Evolutionary conservation across 2,797 vertebrate species (phyloP).

Genomic region (Rousettus madagascariensis): DNA sequence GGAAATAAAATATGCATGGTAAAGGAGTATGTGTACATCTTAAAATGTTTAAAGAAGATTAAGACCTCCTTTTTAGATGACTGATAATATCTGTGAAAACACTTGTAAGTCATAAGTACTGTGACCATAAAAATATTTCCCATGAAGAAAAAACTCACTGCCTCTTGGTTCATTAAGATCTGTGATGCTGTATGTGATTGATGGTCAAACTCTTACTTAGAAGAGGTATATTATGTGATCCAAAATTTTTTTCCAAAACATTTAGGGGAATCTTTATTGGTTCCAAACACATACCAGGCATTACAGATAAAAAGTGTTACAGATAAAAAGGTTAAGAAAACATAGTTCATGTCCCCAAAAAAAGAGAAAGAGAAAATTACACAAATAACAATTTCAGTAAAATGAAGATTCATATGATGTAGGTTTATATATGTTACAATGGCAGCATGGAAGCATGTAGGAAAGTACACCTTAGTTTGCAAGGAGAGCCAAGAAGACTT

Average conservation of each 20-base stretch:
- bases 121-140: not conserved
- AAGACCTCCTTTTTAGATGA: not conserved
- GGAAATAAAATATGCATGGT: not conserved
- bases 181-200: not conserved
- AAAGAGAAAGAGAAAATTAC: not conserved
- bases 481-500: not conserved
- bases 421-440: not conserved
- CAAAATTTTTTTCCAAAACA: not conserved
- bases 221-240: not conserved
- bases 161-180: not conserved
- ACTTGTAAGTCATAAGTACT: not conserved
- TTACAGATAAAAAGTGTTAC: not conserved
- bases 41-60: not conserved
- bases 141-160: not conserved
- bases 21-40: not conserved
- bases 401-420: not conserved
- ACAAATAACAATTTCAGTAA: not conserved
- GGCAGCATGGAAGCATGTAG: not conserved
- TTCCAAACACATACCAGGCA: not conserved
- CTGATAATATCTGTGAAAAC: not conserved
- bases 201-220: not conserved
- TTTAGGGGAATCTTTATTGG: not conserved
- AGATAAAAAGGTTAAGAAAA: not conserved
- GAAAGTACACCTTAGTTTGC: not conserved
- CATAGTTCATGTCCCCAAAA: not conserved